These are phyloP conservation scores for Diadegma fenestrale DNA, from an alignment of 2,888 invertebrate species.

Conservation along the genomic window DNA sequence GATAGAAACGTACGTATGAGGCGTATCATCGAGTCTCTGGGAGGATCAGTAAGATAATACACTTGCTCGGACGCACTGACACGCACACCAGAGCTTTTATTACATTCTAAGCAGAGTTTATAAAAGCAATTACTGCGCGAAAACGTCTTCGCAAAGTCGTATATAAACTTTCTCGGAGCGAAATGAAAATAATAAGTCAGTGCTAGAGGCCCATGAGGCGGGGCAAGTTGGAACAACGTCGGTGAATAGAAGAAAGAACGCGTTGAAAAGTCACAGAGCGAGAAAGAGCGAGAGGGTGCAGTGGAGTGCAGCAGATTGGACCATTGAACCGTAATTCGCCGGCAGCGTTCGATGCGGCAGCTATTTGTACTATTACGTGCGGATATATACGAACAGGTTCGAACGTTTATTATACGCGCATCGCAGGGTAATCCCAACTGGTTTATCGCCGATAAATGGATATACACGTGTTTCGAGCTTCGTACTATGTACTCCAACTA, in stretches of 20 bases:
- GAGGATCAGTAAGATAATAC: constrained; percentile 27
- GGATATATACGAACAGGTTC: constrained; percentile 38
- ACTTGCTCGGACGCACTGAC: constrained; percentile 1
- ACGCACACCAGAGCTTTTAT: not conserved
- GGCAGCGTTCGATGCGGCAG: constrained; percentile 23
- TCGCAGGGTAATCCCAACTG: constrained; percentile 11
- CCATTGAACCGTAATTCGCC: constrained; percentile 28
- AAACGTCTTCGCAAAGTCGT: constrained; percentile 31
- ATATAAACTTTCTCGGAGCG: constrained; percentile 66
- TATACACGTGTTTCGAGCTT: constrained; percentile 28
- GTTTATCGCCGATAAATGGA: constrained; percentile 20
- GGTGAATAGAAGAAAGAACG: constrained; percentile 46
- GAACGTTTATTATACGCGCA: not conserved
- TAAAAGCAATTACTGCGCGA: constrained; percentile 42
- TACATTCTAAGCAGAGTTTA: constrained; percentile 33
- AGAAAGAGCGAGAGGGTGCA: not conserved
- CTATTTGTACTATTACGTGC: constrained; percentile 33
- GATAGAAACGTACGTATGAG: not conserved
- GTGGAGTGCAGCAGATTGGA: not conserved
- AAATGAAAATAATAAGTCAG: constrained; percentile 65
- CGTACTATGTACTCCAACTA: not conserved
- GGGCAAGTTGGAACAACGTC: not conserved
- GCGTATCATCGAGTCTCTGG: constrained; percentile 35
- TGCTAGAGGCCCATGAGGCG: not conserved
- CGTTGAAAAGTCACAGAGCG: constrained; percentile 11